phyloP scores from a whole-genome alignment of 2,888 invertebrate genomes.

The Apodemia mormo region DNA sequence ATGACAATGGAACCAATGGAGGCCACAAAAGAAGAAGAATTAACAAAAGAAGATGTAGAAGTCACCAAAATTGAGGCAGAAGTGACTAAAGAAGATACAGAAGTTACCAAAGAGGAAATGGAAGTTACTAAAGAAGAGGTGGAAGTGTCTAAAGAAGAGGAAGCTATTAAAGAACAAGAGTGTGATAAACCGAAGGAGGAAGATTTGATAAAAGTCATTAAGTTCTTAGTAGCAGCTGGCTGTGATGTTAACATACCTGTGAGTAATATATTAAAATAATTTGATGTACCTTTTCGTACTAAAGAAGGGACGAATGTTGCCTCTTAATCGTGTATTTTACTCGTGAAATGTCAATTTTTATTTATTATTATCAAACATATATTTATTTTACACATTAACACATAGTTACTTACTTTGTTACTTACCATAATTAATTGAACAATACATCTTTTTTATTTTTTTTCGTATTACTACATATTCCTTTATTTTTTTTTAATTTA shows the following conservation, averaged over 20 bases:
- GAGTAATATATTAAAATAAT: conserved; percentile 39
- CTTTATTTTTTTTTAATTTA: too few species aligned
- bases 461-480: too few species aligned
- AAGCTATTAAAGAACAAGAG: conserved; percentile 27
- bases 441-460: too few species aligned
- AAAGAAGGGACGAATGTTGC: too few species aligned
- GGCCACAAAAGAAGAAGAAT: conserved; percentile 27
- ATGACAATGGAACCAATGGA: background rate
- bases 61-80: conserved; percentile 33
- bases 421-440: too few species aligned
- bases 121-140: conserved; percentile 36
- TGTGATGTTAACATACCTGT: conserved; percentile 89
- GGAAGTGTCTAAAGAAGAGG: conserved; percentile 32
- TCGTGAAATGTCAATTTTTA: background rate
- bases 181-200: conserved; percentile 49
- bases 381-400: too few species aligned
- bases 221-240: conserved; percentile 90
- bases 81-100: conserved; percentile 35
- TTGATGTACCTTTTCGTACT: background rate
- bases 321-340: background rate
- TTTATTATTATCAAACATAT: too few species aligned
- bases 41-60: conserved; percentile 29
- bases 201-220: conserved; percentile 68
- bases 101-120: conserved; percentile 36
- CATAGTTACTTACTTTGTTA: too few species aligned